phyloP scores from a whole-genome alignment of 35 echinoderm and acorn worm species.

The Holothuria glaberrima region DNA sequence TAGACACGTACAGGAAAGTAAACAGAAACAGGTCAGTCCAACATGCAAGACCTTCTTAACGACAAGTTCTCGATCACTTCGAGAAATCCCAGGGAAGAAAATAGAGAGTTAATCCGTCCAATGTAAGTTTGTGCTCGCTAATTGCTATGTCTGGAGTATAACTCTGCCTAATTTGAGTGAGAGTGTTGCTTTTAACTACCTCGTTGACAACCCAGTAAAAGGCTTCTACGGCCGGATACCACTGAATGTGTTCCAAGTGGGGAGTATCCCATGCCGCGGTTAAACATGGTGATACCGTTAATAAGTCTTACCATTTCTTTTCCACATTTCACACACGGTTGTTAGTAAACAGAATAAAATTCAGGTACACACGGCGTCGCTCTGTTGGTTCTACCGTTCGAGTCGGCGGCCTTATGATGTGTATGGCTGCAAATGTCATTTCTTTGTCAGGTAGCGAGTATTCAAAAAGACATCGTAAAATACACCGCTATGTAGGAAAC shows the following conservation, averaged over 20 bases:
- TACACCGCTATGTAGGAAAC: not conserved
- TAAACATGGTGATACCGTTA: constrained; percentile 9
- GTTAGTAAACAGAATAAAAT: constrained; percentile 61
- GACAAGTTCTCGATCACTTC: too few relatives aligned
- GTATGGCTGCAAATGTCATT: constrained; percentile 34
- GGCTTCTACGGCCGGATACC: too few relatives aligned
- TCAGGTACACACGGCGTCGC: constrained; percentile 33
- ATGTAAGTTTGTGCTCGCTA: too few relatives aligned
- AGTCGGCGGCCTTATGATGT: not conserved
- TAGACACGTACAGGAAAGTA: too few relatives aligned
- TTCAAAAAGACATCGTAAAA: constrained; percentile 52
- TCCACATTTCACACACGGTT: constrained; percentile 4
- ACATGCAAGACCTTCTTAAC: too few relatives aligned
- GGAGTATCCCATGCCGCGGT: constrained; percentile 9
- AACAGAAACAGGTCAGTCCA: too few relatives aligned
- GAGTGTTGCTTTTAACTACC: too few relatives aligned
- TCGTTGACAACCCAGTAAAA: too few relatives aligned
- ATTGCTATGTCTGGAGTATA: too few relatives aligned
- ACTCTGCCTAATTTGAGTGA: too few relatives aligned
- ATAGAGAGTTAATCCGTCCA: too few relatives aligned
- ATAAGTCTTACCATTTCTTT: not conserved
- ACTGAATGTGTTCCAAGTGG: constrained; percentile 10
- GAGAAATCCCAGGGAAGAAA: too few relatives aligned
- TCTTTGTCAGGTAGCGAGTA: constrained; percentile 25
- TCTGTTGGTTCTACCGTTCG: constrained; percentile 39